Base-by-base conservation (phyloP, 1,140 invertebrate genomes). In the Pseudomyrmex cubaensis region DNA sequence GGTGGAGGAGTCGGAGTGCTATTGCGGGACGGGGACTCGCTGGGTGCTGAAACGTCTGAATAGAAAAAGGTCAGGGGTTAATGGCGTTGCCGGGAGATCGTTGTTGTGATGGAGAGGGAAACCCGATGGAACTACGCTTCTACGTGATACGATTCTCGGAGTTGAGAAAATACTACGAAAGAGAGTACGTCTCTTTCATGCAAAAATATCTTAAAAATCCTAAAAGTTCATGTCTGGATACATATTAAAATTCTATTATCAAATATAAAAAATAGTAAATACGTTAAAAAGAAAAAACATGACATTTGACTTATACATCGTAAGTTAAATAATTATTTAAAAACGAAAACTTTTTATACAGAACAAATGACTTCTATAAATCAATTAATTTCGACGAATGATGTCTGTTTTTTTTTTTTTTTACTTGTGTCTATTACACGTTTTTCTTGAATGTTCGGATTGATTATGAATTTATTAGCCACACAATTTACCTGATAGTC, bases 1-100 rank as follows among this genome's bases (percentile, higher is more conserved):
- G 84, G 92, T 2, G 96, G 96, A 17, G 95, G 95, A 3, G 95
- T 95, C 15, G 95, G 95, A 8, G 95, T 95, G 22, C 93, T 95
- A 85, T 95, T 95, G 82, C 95, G 93, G 88, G 93, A 84, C 80
- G 94, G 64, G 80, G 94, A 89, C 88, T 94, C 95, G 87, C 89
- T 94, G 85, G 89, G 94, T 88, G 44, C 94, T 93, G 93, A 94
- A 93, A 91, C 92, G 92, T 94, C 93, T 94, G 83, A 46, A 35
- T 35, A 15, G 56, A 54, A 91, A 44, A 64, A 66, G 56, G 10
- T 52, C 10, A 44, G 44, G 9, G 50, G 13, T 52, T 15, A 52
- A 77, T 67, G 17, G 48, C 15, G 44, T 66, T 70, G 63, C 44
- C 62, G 46, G 12, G 10, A 76, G 20, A 64, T 50, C 54, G 17